Base-by-base conservation (phyloP, 2,797 vertebrate genomes). In the Harpagifer antarcticus region DNA sequence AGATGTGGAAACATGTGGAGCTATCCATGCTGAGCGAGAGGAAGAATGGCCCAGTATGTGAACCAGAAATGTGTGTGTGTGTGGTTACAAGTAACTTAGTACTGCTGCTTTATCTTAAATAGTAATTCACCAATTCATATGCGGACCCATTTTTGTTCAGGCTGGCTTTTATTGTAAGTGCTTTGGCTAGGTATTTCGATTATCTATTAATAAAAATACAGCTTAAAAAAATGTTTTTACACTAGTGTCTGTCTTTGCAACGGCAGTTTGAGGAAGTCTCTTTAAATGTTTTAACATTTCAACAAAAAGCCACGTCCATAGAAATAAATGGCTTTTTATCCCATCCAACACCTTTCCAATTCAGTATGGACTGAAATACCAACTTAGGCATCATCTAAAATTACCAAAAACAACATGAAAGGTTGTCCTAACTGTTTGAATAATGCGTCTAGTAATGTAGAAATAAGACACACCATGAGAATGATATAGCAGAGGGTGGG, bases 401-500 rank as follows among this genome's bases (percentile, higher is more conserved):
- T 53, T 42, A 54, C 5, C 3, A 60, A 44, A 45, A 31, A 14
- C n/a, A 19, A 31, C 42, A 43, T 43, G 3, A 31, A 9, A 43
- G 7, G 16, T 5, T 13, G 43, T 47, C 37, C 44, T 27, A 71
- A 59, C 40, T n/a, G 43, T 67, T 59, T 68, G 56, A 59, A 10
- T 58, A 59, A 72, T 27, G n/a, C 45, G 52, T 60, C 27, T 63
- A 43, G 40, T 64, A 60, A 74, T 71, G 52, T 48, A 50, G 15
- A 76, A 68, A 66, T 67, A 33, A 68, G 73, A 20, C 40, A 13
- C 52, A 20, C 40, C 54, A 15, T 70, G 61, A 68, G 72, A 78
- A 74, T 59, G 12, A 69, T 67, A 66, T 55, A 83, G 72, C 80
- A 31, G 59, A 66, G 74, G 72, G 76, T 50, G 78, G 81, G 78